A percentile compares a stretch with the other conserved stretches of the same genome.
Conservation (phyloP, 2,888 invertebrate species). For the Stramonita haemastoma region DNA sequence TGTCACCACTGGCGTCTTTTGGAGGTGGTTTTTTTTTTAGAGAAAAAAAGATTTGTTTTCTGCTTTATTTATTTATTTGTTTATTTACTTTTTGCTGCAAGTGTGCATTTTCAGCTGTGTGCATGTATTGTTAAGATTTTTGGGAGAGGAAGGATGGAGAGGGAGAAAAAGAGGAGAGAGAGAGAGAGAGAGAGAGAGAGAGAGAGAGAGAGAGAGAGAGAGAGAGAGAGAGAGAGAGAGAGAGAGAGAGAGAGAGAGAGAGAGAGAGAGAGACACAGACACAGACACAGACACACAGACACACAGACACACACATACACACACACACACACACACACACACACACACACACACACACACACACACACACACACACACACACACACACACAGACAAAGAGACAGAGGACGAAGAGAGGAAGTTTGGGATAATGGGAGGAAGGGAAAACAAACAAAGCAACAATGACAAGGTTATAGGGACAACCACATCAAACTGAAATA, state of each 20-base stretch:
- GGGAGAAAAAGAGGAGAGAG: no score
- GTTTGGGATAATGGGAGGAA: background rate
- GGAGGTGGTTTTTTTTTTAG: no score
- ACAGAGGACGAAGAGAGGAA: background rate
- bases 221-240: background rate
- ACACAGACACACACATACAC: constrained; percentile 4
- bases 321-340: background rate
- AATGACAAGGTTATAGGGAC: no score
- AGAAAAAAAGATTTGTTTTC: no score
- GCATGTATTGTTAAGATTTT: background rate
- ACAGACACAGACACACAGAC: background rate
- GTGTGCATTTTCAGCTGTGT: background rate
- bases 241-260: background rate
- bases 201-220: background rate
- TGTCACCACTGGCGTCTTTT: no score
- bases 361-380: constrained; percentile 9
- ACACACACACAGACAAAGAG: constrained; percentile 7
- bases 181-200: no score
- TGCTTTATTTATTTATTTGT: no score
- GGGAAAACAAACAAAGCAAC: no score
- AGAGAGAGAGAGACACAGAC: background rate
- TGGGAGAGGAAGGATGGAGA: background rate
- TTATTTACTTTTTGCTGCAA: no score
- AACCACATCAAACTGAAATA: no score
- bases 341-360: no score